Conservation (phyloP, 2,888 invertebrate species). For the Eupithecia centaureata region DNA sequence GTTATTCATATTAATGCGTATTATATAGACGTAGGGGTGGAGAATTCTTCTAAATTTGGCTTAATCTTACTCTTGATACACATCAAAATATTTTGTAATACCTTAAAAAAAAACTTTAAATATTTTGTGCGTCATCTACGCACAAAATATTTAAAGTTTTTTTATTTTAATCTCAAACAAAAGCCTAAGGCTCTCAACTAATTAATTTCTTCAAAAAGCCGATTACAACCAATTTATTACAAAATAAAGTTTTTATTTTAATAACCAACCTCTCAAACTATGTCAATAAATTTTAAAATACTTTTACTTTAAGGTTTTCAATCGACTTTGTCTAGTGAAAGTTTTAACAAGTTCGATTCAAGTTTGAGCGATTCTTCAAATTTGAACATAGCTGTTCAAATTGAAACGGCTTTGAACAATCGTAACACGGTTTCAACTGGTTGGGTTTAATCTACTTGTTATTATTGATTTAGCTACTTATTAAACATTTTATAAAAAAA, state of each 20-base stretch:
- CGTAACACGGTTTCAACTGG: neutral
- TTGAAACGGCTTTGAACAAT: conserved; percentile 7
- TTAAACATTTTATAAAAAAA: no score
- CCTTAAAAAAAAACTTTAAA: no score
- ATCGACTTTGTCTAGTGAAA: conserved; percentile 1
- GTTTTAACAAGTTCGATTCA: neutral
- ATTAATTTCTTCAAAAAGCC: neutral
- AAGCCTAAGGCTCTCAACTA: neutral
- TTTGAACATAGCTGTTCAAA: conserved; percentile 6
- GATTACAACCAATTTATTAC: neutral
- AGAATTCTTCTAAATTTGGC: no score
- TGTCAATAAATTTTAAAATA: conserved; percentile 5
- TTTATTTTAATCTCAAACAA: neutral
- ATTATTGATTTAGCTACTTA: no score
- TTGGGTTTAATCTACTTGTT: conserved; percentile 1
- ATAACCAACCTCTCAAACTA: neutral
- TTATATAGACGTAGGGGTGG: no score
- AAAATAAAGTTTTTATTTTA: neutral
- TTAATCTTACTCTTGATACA: no score
- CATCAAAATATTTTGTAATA: no score
- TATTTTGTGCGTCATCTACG: no score
- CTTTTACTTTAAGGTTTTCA: conserved; percentile 2
- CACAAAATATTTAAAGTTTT: no score
- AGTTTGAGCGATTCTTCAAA: neutral
- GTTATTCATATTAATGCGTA: no score